phyloP scores from a whole-genome alignment of 2,888 invertebrate species.

The Calameuta pallipes region DNA sequence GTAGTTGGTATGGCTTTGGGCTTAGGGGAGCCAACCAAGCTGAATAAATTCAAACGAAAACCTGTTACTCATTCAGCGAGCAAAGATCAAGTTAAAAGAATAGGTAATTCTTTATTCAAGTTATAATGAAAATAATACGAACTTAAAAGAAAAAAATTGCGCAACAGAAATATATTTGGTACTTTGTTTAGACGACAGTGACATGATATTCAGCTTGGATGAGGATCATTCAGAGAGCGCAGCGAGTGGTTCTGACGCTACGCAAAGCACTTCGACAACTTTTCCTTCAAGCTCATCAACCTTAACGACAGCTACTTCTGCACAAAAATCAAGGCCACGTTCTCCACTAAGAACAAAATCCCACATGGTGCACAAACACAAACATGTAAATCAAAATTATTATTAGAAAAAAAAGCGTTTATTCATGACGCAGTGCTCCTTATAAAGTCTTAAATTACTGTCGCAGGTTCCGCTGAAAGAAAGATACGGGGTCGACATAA shows the following conservation, averaged over 20 bases:
- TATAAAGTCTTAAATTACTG: background rate
- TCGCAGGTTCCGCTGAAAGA: slow-evolving; percentile 66
- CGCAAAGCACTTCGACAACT: background rate
- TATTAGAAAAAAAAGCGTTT: background rate
- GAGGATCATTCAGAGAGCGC: slow-evolving; percentile 73
- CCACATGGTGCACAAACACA: slow-evolving; percentile 52
- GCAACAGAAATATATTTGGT: background rate
- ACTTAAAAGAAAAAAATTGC: background rate
- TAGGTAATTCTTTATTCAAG: slow-evolving; percentile 22
- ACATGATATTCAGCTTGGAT: slow-evolving; percentile 86
- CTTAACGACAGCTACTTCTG: slow-evolving; percentile 51
- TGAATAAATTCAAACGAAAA: slow-evolving; percentile 67
- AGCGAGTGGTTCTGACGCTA: slow-evolving; percentile 27
- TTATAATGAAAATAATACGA: background rate
- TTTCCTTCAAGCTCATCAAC: slow-evolving; percentile 39
- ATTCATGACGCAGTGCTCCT: background rate
- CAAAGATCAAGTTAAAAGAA: slow-evolving; percentile 58
- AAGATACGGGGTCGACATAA: slow-evolving; percentile 80
- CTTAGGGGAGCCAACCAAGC: slow-evolving; percentile 72
- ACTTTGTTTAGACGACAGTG: slow-evolving; percentile 71
- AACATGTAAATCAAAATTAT: slow-evolving; percentile 48
- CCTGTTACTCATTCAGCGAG: slow-evolving; percentile 51
- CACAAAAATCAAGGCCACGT: slow-evolving; percentile 68
- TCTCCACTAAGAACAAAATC: slow-evolving; percentile 68
- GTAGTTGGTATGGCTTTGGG: slow-evolving; percentile 85